Conservation (phyloP, 2,113 vertebrate species). For the Oreocharis arfaki region DNA sequence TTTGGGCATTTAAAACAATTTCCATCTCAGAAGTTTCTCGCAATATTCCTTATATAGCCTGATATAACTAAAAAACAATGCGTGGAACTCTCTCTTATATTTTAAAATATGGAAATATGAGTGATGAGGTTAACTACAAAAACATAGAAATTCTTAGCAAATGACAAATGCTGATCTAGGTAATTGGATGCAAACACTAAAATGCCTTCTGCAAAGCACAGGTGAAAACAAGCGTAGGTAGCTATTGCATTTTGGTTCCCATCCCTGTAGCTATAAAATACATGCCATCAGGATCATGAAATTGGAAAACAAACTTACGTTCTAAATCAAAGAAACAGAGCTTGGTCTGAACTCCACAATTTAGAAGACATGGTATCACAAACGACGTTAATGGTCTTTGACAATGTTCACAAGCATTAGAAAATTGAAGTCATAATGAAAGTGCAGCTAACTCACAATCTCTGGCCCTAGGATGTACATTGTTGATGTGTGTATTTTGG, state of each 20-base stretch:
- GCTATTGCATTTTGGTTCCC: background rate
- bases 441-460: conserved; percentile 25
- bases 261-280: conserved; percentile 10
- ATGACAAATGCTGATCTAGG: background rate
- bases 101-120: background rate
- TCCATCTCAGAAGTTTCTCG: background rate
- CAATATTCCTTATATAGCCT: background rate
- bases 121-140: background rate
- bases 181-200: background rate
- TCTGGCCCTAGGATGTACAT: conserved; percentile 34
- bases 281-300: background rate
- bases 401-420: conserved; percentile 42
- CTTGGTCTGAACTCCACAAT: conserved; percentile 2
- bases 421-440: conserved; percentile 57
- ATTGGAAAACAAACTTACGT: conserved; percentile 27
- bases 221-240: background rate
- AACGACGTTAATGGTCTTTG: conserved; percentile 16
- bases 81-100: background rate
- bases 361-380: conserved; percentile 27
- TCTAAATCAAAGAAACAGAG: conserved; percentile 42
- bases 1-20: background rate
- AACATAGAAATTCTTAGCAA: background rate
- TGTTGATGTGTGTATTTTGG: conserved; percentile 41
- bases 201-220: background rate
- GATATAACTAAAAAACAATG: background rate